Evolutionary conservation across 2,888 invertebrate species (phyloP), one percentile per base, ranked within the genome.

Genomic region (Stenoptilia bipunctidactyla): DNA sequence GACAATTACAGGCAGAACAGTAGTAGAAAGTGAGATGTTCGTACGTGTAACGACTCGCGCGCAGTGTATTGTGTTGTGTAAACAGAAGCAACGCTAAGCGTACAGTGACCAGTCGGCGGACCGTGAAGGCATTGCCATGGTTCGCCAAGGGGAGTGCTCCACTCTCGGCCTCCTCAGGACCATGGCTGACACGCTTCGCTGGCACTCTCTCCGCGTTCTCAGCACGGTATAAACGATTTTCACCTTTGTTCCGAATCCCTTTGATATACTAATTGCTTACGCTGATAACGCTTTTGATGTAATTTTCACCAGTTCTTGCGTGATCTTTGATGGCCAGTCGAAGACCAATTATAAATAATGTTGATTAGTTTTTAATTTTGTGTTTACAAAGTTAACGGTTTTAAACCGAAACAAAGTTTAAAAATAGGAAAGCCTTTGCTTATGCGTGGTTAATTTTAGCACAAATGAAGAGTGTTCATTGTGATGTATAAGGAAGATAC

Each of bases 51-150:
- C 48, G 46, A 45, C 43, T 42, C 44, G 40, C 50, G 49, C 51
- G 53, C 60, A 50, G 58, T 66, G n/a, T n/a, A n/a, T n/a, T 58
- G 64, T 48, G 60, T 59, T 63, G 30, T 30, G 30, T 30, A 30
- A 30, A 30, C 30, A 30, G n/a, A 30, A 10, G 30, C 20, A 8
- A 51, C 50, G 56, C 53, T 53, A 53, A 58, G 58, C 54, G 54
- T 74, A 72, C 77, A 79, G 66, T 79, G 79, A 74, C 77, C 79
- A 64, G 68, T 40, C 71, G 70, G 65, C 71, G 62, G 75, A 67
- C 77, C 80, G 77, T 79, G 76, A 77, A 71, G 75, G 56, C 68
- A n/a, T 72, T 69, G 66, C 66, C 57, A 82, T 83, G 82, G 76
- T 77, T 58, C 75, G 69, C 67, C 67, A 71, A 64, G 76, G 79